Conservation (phyloP, 2,888 invertebrate species). For the Hemithea aestivaria region DNA sequence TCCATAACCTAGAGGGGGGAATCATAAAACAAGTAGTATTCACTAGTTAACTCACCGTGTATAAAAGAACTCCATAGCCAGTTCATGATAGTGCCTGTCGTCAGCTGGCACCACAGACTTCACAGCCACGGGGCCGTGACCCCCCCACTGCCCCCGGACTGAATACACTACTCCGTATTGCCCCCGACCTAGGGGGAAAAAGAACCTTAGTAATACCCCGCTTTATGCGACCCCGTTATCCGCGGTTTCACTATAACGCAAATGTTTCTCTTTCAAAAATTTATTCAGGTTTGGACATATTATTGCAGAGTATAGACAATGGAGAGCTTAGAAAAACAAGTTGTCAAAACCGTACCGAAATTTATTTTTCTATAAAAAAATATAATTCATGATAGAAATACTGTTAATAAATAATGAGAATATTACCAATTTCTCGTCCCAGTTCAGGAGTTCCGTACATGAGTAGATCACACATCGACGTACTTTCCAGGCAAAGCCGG, state of each 20-base stretch:
- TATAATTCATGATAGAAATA: no score
- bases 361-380: no score
- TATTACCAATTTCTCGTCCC: constrained; percentile 81
- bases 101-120: constrained; percentile 94
- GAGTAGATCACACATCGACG: constrained; percentile 88
- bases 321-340: no score
- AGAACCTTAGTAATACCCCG: no score
- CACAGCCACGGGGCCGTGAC: constrained; percentile 86
- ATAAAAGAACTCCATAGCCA: constrained; percentile 95
- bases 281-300: no score
- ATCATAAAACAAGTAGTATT: neutral
- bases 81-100: constrained; percentile 92
- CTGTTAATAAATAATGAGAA: no score
- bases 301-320: no score
- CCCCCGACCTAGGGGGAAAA: constrained; percentile 77
- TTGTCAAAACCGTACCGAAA: no score
- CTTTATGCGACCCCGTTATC: no score
- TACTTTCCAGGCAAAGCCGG: constrained; percentile 88
- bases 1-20: no score
- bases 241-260: no score
- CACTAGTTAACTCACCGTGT: constrained; percentile 78
- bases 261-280: no score
- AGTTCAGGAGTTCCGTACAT: constrained; percentile 84
- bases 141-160: constrained; percentile 86
- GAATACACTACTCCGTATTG: constrained; percentile 94